phyloP scores from a whole-genome alignment of 2,797 vertebrate species.

The Gambusia yucatana region DNA sequence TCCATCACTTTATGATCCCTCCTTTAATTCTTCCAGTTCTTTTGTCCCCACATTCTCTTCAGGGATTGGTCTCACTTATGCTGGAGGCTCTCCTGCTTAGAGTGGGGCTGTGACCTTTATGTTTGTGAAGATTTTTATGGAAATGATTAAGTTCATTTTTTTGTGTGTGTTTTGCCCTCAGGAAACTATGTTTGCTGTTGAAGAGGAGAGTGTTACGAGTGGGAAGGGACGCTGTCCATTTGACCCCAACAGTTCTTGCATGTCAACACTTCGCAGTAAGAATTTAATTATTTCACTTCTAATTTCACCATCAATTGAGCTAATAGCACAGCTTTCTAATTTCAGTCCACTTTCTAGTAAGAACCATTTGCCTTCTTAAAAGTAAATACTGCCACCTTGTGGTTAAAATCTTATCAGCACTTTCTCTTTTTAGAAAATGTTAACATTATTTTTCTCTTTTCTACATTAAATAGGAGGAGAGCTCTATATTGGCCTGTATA shows the following conservation, averaged over 20 bases:
- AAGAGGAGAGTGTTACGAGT: slow-evolving; percentile 84
- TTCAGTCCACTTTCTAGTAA: background rate
- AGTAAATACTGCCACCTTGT: slow-evolving; percentile 83
- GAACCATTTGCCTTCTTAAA: background rate
- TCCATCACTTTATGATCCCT: slow-evolving; percentile 49
- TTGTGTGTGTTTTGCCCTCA: slow-evolving; percentile 59
- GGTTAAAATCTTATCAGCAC: slow-evolving; percentile 38
- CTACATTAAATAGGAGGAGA: slow-evolving; percentile 82
- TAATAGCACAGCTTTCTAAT: slow-evolving; percentile 3
- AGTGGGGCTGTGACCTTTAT: background rate
- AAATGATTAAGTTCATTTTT: background rate
- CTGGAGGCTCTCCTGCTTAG: slow-evolving; percentile 10
- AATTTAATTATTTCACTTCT: background rate
- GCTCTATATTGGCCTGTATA: slow-evolving; percentile 91
- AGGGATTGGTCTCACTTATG: slow-evolving; percentile 14
- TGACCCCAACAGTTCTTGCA: slow-evolving; percentile 88
- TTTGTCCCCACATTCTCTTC: background rate
- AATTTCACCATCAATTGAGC: slow-evolving; percentile 10
- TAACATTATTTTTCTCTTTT: slow-evolving; percentile 8
- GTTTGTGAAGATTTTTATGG: slow-evolving; percentile 6
- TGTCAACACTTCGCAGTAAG: slow-evolving; percentile 68
- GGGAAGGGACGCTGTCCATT: slow-evolving; percentile 93
- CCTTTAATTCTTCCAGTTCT: slow-evolving; percentile 6
- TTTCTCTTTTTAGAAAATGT: background rate
- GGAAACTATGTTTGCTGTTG: slow-evolving; percentile 87